These are phyloP conservation scores for Pristionchus maxplancki DNA, from an alignment of 2,888 invertebrate genomes.

Conservation along the genomic window DNA sequence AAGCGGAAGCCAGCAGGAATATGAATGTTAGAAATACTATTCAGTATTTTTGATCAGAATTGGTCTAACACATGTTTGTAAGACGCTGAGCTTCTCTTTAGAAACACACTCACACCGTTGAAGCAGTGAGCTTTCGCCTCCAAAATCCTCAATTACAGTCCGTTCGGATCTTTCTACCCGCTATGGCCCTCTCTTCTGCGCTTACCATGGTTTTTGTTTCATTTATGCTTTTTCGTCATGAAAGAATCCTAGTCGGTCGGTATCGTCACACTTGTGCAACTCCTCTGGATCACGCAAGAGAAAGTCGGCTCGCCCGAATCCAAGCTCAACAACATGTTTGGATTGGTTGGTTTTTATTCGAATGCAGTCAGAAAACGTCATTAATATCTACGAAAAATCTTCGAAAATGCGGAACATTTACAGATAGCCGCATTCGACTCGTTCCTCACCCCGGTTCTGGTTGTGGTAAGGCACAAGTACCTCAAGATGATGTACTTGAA, in stretches of 20 bases:
- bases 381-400: no score
- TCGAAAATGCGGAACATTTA: neutral
- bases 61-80: no score
- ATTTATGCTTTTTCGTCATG: no score
- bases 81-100: no score
- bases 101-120: no score
- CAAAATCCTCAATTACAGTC: neutral
- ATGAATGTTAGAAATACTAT: neutral
- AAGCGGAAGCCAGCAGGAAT: neutral
- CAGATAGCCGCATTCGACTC: neutral
- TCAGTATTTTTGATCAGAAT: neutral
- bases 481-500: neutral
- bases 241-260: no score
- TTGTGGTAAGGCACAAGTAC: neutral
- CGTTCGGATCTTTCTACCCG: neutral
- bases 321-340: neutral
- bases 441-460: neutral
- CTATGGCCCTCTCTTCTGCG: neutral
- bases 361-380: no score
- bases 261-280: neutral
- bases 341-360: neutral
- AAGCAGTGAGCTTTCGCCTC: no score
- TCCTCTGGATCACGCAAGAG: neutral
- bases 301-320: neutral
- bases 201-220: neutral